phyloP scores from a whole-genome alignment of 2,888 invertebrate genomes.

The Apamea monoglypha region DNA sequence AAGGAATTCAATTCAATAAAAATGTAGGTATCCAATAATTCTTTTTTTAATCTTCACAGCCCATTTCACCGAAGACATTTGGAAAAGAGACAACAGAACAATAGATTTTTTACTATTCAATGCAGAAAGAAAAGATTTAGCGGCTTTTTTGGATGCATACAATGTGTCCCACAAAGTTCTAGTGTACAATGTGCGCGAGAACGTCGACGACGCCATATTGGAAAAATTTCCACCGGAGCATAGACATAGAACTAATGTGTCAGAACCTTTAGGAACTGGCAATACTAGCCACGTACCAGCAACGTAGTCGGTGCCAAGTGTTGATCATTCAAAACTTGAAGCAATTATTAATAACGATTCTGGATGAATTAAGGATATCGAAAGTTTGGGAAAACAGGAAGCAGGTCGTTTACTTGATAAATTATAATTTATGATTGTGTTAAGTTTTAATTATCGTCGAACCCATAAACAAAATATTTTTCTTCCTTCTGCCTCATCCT shows the following conservation, averaged over 20 bases:
- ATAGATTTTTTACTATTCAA: conserved; percentile 47
- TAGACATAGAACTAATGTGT: not conserved
- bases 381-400: not conserved
- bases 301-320: not conserved
- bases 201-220: conserved; percentile 30
- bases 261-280: not conserved
- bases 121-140: not conserved
- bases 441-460: not conserved
- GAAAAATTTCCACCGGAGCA: conserved; percentile 31
- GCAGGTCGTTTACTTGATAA: not conserved
- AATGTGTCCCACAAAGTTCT: conserved; percentile 30
- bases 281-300: not conserved
- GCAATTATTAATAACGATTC: not conserved
- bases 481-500: not conserved
- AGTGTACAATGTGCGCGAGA: conserved; percentile 16
- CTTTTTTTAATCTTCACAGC: conserved; percentile 20
- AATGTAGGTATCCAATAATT: not conserved
- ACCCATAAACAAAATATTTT: no score
- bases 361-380: not conserved
- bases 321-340: not conserved
- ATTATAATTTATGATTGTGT: conserved; percentile 1
- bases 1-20: not conserved
- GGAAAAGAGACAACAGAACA: conserved; percentile 48
- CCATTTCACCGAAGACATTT: conserved; percentile 52
- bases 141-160: conserved; percentile 10